Conservation (phyloP, 2,113 vertebrate species). For the Sclerurus mexicanus region DNA sequence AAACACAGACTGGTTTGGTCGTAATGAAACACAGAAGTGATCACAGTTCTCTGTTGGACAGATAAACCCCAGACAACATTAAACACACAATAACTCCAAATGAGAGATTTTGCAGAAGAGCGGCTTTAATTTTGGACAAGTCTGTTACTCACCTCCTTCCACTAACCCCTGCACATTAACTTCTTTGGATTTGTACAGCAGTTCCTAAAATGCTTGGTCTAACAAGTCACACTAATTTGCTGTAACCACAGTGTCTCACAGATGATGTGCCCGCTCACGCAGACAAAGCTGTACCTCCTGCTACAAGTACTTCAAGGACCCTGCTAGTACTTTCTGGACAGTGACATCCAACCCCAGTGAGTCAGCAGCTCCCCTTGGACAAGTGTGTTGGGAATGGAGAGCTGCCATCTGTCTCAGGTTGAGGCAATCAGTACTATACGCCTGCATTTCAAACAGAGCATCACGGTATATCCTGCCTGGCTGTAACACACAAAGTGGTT, state of each 20-base stretch:
- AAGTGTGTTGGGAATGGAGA: neutral
- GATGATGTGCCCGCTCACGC: neutral
- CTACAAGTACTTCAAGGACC: neutral
- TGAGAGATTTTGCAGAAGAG: neutral
- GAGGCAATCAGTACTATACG: neutral
- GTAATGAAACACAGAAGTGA: neutral
- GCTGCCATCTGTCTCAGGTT: neutral
- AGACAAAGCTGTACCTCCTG: neutral
- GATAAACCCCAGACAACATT: conserved; percentile 3
- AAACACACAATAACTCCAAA: neutral
- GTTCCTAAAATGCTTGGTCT: neutral
- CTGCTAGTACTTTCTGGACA: neutral
- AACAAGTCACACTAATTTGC: neutral
- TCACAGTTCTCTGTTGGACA: neutral
- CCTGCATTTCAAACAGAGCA: neutral
- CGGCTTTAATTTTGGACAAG: neutral
- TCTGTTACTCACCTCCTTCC: neutral
- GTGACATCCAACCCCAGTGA: neutral
- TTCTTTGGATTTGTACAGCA: neutral
- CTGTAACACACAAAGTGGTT: neutral
- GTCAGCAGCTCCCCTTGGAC: neutral
- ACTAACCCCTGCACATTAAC: neutral
- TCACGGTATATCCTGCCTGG: neutral
- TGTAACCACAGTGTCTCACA: neutral
- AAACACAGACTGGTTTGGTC: neutral